Percentiles rank a stretch among this genome's conserved stretches.
Evolutionary conservation across 2,797 vertebrate genomes (phyloP).

Genomic region (Anas acuta): DNA sequence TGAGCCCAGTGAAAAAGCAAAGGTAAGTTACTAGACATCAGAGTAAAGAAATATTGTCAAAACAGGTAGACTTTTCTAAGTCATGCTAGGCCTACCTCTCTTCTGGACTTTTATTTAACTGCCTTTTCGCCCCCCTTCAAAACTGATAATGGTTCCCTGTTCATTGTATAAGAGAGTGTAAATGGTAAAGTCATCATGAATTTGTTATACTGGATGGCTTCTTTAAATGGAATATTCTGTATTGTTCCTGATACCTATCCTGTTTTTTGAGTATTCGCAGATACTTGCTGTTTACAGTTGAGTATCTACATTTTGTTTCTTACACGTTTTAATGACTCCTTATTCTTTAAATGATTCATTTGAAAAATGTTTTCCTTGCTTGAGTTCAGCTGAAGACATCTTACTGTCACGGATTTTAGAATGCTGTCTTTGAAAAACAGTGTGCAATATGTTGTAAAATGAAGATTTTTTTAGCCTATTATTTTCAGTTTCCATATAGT

Average conservation of each 20-base stretch:
- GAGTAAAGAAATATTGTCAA: not conserved
- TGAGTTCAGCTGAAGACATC: not conserved
- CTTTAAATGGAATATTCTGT: not conserved
- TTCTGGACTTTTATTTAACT: not conserved
- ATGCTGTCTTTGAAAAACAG: not conserved
- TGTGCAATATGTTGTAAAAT: not conserved
- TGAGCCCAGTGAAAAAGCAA: slow-evolving; percentile 98
- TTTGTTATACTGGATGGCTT: not conserved
- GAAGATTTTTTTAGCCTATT: not conserved
- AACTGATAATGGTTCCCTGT: not conserved
- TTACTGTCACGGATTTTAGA: not conserved
- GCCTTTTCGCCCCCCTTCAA: not conserved
- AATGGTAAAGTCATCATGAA: not conserved
- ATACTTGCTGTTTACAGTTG: not conserved
- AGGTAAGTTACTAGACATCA: slow-evolving; percentile 80
- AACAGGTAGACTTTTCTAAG: not conserved
- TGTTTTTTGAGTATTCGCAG: not conserved
- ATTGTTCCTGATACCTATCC: not conserved
- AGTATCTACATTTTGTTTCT: not conserved
- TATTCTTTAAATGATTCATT: not conserved
- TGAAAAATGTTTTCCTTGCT: slow-evolving; percentile 2
- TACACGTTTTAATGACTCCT: not conserved
- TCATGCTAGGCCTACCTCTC: not conserved
- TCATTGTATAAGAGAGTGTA: not conserved
- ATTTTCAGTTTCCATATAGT: not conserved